Conservation (phyloP, 2,888 invertebrate genomes). For the Drosophila limbata region DNA sequence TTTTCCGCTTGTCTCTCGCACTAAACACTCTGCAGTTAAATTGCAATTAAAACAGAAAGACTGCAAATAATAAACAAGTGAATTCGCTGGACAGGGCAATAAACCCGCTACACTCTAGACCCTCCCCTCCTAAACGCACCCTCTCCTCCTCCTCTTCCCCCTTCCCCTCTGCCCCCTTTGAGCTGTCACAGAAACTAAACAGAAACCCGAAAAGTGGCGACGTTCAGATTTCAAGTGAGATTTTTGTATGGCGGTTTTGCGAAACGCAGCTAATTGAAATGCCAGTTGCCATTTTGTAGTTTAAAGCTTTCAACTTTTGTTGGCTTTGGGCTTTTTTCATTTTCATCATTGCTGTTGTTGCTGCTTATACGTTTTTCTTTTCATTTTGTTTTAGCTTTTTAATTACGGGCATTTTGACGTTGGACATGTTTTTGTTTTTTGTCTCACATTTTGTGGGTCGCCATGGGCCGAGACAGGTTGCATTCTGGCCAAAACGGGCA, state of each 20-base stretch:
- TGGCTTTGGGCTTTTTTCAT: slow-evolving; percentile 5
- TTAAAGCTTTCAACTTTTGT: slow-evolving; percentile 4
- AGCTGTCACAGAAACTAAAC: slow-evolving; percentile 47
- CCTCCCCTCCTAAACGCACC: not conserved
- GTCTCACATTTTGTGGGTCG: slow-evolving; percentile 66
- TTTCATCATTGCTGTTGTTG: slow-evolving; percentile 16
- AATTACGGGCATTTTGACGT: slow-evolving; percentile 70
- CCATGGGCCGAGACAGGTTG: slow-evolving; percentile 77
- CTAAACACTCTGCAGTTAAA: slow-evolving; percentile 55
- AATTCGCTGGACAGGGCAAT: slow-evolving; percentile 31
- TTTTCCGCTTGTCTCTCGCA: slow-evolving; percentile 15
- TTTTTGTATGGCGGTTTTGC: slow-evolving; percentile 46
- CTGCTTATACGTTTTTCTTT: slow-evolving; percentile 10
- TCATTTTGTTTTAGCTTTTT: slow-evolving; percentile 49
- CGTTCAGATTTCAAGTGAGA: slow-evolving; percentile 58
- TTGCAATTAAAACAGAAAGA: slow-evolving; percentile 58
- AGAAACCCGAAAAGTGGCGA: slow-evolving; percentile 43
- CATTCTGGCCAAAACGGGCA: slow-evolving; percentile 62
- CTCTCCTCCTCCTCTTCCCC: not conserved
- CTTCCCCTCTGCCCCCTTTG: not conserved
- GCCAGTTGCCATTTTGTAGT: slow-evolving; percentile 64
- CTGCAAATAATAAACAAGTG: slow-evolving; percentile 31
- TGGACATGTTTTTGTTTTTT: slow-evolving; percentile 53
- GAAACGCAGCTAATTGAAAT: slow-evolving; percentile 77
- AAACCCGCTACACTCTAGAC: slow-evolving; percentile 9